A percentile compares a stretch with the other conserved stretches of the same genome.
phyloP scores from a whole-genome alignment of 2,797 vertebrate species.

The Lindbergichthys nudifrons region DNA sequence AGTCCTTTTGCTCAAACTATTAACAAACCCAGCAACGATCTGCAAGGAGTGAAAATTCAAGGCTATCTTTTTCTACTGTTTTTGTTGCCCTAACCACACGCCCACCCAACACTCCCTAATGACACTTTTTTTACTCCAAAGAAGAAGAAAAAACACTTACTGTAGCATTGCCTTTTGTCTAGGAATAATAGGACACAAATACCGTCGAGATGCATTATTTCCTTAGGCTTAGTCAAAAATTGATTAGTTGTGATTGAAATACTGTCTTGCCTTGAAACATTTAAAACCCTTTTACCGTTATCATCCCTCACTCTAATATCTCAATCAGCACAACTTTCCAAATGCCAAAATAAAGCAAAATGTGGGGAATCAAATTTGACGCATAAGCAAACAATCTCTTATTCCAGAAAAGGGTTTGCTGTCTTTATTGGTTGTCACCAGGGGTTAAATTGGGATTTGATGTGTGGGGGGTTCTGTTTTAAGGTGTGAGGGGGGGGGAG shows the following conservation, averaged over 20 bases:
- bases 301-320: not conserved
- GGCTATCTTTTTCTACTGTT: constrained; percentile 60
- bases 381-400: constrained; percentile 12
- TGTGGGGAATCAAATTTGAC: not conserved
- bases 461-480: too few relatives aligned
- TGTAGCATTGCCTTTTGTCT: constrained; percentile 26
- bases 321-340: not conserved
- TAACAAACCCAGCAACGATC: constrained; percentile 73
- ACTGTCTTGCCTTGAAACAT: constrained; percentile 14
- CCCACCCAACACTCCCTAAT: constrained; percentile 43
- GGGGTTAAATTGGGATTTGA: too few relatives aligned
- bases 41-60: constrained; percentile 59
- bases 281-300: not conserved
- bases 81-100: constrained; percentile 41
- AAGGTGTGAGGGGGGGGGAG: too few relatives aligned
- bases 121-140: constrained; percentile 47
- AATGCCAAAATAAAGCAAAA: not conserved
- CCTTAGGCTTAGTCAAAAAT: constrained; percentile 15
- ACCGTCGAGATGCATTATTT: constrained; percentile 19
- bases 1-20: constrained; percentile 78
- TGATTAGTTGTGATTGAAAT: constrained; percentile 3
- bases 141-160: constrained; percentile 32
- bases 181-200: constrained; percentile 19
- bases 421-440: not conserved
- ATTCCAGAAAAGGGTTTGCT: not conserved